phyloP scores from a whole-genome alignment of 2,888 invertebrate species.

The Phasia obesa region DNA sequence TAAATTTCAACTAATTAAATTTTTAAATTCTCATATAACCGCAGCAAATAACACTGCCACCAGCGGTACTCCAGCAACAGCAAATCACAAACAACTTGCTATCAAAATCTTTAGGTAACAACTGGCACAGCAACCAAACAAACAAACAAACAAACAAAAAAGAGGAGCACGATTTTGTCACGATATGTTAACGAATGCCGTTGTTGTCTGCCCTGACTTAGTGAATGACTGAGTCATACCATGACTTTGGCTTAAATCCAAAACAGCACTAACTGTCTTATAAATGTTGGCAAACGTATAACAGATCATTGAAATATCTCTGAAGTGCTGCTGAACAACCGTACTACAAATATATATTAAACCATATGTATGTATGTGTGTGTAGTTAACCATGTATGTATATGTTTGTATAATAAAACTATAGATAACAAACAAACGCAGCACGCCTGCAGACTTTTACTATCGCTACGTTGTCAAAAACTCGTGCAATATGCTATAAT shows the following conservation, averaged over 20 bases:
- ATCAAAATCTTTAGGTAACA: conserved; percentile 62
- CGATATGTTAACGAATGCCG: conserved; percentile 64
- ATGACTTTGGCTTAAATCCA: conserved; percentile 52
- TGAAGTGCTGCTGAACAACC: conserved; percentile 19
- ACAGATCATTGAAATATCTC: conserved; percentile 47
- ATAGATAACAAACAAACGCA: conserved; percentile 68
- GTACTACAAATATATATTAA: background rate
- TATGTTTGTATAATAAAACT: conserved; percentile 57
- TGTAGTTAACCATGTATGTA: conserved; percentile 22
- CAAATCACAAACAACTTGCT: conserved; percentile 48
- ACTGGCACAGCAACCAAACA: too few relatives aligned
- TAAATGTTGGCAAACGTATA: conserved; percentile 23
- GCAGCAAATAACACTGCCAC: conserved; percentile 23
- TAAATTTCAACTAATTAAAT: conserved; percentile 69
- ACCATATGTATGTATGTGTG: background rate
- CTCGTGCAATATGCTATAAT: conserved; percentile 77
- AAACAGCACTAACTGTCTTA: conserved; percentile 7
- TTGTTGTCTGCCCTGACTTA: conserved; percentile 17
- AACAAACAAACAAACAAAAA: too few relatives aligned
- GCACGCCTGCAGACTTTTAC: conserved; percentile 75
- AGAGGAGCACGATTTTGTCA: conserved; percentile 67
- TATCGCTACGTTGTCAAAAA: conserved; percentile 78
- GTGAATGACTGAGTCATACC: conserved; percentile 52
- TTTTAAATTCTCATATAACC: conserved; percentile 63
- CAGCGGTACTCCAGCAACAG: background rate